Conservation (phyloP, 2,888 invertebrate genomes). For the Lampropteryx suffumata region DNA sequence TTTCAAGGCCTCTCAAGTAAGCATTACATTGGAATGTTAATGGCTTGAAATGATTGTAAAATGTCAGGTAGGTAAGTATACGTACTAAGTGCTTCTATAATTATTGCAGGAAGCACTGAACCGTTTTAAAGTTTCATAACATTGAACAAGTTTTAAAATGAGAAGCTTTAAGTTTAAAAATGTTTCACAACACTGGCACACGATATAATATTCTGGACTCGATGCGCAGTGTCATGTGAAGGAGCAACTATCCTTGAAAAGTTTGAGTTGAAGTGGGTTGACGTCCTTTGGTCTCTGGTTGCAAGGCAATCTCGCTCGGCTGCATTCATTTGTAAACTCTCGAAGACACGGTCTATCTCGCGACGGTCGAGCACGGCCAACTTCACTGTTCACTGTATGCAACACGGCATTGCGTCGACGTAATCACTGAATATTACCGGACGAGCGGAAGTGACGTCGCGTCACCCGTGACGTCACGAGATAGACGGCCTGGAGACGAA, state of each 20-base stretch:
- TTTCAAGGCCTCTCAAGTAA: conserved; percentile 36
- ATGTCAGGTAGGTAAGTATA: background rate
- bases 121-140: conserved; percentile 48
- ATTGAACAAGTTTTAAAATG: conserved; percentile 16
- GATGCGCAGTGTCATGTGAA: conserved; percentile 49
- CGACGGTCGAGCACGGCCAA: conserved; percentile 60
- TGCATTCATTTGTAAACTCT: conserved; percentile 64
- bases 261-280: conserved; percentile 53
- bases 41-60: conserved; percentile 34
- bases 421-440: conserved; percentile 64
- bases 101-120: conserved; percentile 30
- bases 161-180: conserved; percentile 26
- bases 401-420: conserved; percentile 54
- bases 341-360: conserved; percentile 69
- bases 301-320: conserved; percentile 63
- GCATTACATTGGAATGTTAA: conserved; percentile 34
- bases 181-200: conserved; percentile 52
- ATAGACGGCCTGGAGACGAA: conserved; percentile 72
- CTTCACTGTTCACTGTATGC: conserved; percentile 76
- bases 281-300: conserved; percentile 65
- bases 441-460: conserved; percentile 59
- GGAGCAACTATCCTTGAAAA: conserved; percentile 69
- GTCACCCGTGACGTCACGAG: conserved; percentile 75
- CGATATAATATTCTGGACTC: conserved; percentile 45
- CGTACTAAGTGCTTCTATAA: background rate